These are phyloP conservation scores for Pheosia gnoma DNA, from an alignment of 2,888 invertebrate species.

Conservation along the genomic window DNA sequence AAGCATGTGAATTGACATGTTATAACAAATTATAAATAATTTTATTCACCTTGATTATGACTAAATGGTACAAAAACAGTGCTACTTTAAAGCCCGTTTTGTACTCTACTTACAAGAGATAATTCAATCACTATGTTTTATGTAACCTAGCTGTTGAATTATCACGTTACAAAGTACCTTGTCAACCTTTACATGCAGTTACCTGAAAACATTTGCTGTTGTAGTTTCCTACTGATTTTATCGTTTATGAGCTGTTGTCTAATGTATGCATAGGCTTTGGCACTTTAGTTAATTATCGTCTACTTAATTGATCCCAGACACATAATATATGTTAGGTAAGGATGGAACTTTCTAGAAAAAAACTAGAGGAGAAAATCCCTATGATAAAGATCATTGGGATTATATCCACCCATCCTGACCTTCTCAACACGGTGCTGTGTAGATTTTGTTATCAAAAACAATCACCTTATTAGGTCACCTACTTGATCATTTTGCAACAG, in stretches of 20 bases:
- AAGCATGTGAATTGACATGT: constrained; percentile 3
- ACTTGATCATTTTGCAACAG: background rate
- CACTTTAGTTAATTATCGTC: no score
- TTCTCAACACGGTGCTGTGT: no score
- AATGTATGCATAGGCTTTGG: no score
- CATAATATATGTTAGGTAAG: no score
- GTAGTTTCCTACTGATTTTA: background rate
- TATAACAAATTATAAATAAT: constrained; percentile 3
- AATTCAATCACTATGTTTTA: background rate
- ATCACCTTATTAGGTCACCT: no score
- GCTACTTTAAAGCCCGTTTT: background rate
- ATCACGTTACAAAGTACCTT: background rate
- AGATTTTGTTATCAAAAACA: no score
- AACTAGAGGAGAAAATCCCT: no score
- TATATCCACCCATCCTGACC: no score
- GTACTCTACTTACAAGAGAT: background rate
- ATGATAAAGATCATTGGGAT: no score
- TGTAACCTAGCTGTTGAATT: background rate
- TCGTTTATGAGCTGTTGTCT: background rate
- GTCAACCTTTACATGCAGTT: background rate
- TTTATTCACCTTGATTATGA: constrained; percentile 4
- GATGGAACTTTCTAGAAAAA: no score
- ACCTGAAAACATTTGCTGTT: background rate
- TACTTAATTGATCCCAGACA: no score
- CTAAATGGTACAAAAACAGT: background rate